A percentile compares a stretch with the other conserved stretches of the same genome.
Evolutionary conservation across 2,888 invertebrate genomes (phyloP).

Genomic region (Blastobasis adustella): DNA sequence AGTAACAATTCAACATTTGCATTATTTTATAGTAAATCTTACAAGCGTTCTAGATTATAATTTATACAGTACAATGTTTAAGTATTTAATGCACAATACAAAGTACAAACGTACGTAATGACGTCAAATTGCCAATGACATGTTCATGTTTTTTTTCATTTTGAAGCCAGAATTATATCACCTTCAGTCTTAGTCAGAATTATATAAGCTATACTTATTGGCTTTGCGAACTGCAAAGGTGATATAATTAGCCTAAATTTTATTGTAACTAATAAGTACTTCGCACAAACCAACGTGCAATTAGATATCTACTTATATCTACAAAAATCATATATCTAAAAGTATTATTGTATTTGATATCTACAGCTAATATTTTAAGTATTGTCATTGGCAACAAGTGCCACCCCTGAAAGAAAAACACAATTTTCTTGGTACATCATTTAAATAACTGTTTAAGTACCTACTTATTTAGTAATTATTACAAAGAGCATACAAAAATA

Average conservation of each 20-base stretch:
- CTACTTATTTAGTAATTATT: constrained; percentile 17
- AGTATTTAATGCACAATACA: neutral
- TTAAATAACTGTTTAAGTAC: neutral
- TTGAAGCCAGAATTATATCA: neutral
- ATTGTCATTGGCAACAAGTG: constrained; percentile 58
- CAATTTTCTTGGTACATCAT: neutral
- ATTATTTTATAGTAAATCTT: constrained; percentile 12
- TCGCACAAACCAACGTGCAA: neutral
- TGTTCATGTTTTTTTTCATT: neutral
- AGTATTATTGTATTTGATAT: constrained; percentile 11
- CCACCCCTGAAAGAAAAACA: constrained; percentile 14
- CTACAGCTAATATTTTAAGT: constrained; percentile 13
- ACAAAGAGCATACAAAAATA: constrained; percentile 57
- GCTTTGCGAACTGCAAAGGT: neutral
- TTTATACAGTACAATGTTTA: neutral
- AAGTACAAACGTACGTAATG: constrained; percentile 14
- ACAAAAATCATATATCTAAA: constrained; percentile 6
- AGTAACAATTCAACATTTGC: constrained; percentile 38
- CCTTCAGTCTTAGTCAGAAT: neutral
- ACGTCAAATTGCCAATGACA: constrained; percentile 51
- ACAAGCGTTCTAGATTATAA: constrained; percentile 13
- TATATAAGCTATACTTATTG: neutral
- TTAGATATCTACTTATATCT: neutral
- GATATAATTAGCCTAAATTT: neutral
- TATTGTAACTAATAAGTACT: neutral